Percentiles rank a stretch among this genome's conserved stretches.
Evolutionary conservation across 2,888 invertebrate genomes (phyloP).

Genomic region (Pyrochroa serraticornis): DNA sequence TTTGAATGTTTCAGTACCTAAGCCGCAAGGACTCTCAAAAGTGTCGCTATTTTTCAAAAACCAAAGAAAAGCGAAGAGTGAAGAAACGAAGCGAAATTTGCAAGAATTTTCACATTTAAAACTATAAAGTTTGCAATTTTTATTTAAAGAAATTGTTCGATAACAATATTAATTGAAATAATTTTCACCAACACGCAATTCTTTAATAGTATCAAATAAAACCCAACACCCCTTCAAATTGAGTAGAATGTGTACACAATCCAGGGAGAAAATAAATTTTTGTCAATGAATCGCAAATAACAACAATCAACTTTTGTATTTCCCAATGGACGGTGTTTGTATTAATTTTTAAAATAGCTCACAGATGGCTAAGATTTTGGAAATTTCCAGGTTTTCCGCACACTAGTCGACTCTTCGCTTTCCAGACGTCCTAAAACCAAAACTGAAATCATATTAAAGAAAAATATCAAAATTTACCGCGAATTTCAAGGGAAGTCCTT

Average conservation of each 20-base stretch:
- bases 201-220: background rate
- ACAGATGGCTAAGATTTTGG: slow-evolving; percentile 43
- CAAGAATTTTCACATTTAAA: slow-evolving; percentile 5
- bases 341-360: background rate
- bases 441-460: background rate
- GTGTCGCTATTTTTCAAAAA: background rate
- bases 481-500: slow-evolving; percentile 52
- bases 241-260: too few species aligned
- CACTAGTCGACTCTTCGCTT: slow-evolving; percentile 48
- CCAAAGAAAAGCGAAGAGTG: slow-evolving; percentile 2
- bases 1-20: slow-evolving; percentile 13
- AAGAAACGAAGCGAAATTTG: background rate
- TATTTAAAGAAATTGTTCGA: background rate
- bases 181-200: background rate
- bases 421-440: slow-evolving; percentile 49
- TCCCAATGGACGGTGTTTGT: too few species aligned
- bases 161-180: background rate
- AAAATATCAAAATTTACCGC: slow-evolving; percentile 47
- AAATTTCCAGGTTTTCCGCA: slow-evolving; percentile 53
- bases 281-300: too few species aligned
- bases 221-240: too few species aligned
- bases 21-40: slow-evolving; percentile 12
- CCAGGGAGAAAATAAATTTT: too few species aligned
- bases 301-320: too few species aligned
- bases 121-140: slow-evolving; percentile 1